Evolutionary conservation across 1,140 invertebrate species (phyloP).

Genomic region (Bombus superbus): DNA sequence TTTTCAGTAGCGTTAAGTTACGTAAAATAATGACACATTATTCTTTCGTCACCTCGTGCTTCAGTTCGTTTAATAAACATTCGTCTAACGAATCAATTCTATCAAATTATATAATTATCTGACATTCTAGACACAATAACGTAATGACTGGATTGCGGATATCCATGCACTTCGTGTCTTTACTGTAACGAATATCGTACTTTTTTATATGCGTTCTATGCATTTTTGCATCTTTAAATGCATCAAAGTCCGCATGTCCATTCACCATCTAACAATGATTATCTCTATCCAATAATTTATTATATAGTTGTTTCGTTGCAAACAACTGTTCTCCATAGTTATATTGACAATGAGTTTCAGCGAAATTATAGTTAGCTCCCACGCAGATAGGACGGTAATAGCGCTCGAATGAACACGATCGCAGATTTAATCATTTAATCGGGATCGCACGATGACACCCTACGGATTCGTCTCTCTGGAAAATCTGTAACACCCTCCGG

Average conservation of each 20-base stretch:
- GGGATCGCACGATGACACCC: conserved; percentile 63
- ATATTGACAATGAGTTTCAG: not conserved
- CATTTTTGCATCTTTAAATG: not conserved
- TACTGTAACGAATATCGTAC: too few relatives aligned
- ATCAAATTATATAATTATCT: not conserved
- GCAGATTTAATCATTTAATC: conserved; percentile 65
- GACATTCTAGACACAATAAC: too few relatives aligned
- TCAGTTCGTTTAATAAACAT: not conserved
- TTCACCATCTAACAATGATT: not conserved
- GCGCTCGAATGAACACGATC: conserved; percentile 71
- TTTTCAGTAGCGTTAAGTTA: not conserved
- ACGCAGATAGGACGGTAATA: conserved; percentile 78
- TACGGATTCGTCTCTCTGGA: conserved; percentile 51
- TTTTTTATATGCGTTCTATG: too few relatives aligned
- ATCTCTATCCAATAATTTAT: not conserved
- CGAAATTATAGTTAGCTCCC: conserved; percentile 64
- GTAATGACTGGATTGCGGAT: too few relatives aligned
- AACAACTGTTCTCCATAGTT: not conserved
- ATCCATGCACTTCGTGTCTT: too few relatives aligned
- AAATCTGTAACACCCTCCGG: conserved; percentile 66
- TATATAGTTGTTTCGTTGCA: too few relatives aligned
- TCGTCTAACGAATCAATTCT: not conserved
- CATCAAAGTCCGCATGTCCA: not conserved
- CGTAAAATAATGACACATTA: not conserved
- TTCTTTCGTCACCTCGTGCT: not conserved